Conservation (phyloP, 2,113 vertebrate species). For the Oceanodroma tethys region DNA sequence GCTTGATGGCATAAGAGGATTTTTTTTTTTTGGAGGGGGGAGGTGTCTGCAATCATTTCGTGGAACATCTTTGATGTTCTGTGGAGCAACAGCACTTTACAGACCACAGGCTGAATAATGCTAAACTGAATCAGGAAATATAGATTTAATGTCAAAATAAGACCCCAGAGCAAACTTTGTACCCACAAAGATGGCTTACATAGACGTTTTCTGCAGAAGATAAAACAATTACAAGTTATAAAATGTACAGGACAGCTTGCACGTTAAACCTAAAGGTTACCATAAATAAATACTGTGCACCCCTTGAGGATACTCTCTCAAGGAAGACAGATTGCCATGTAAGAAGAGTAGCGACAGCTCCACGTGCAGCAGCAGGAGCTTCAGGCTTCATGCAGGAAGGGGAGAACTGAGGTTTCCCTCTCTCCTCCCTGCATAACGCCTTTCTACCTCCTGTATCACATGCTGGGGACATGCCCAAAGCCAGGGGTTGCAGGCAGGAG, state of each 20-base stretch:
- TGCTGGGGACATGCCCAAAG: not conserved
- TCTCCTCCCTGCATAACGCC: rapidly evolving
- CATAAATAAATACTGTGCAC: not conserved
- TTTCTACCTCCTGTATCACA: not conserved
- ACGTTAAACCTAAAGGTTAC: not conserved
- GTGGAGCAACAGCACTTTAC: not conserved
- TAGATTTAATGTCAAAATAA: not conserved
- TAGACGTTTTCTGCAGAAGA: not conserved
- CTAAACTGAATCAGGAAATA: not conserved
- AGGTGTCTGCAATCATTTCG: not conserved
- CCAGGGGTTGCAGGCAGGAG: not conserved
- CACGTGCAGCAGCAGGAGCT: not conserved
- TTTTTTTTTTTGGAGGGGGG: too few species aligned
- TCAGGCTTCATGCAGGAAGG: not conserved
- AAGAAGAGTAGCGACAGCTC: not conserved
- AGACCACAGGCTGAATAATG: not conserved
- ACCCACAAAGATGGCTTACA: not conserved
- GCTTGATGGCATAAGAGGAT: not conserved
- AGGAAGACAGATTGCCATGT: not conserved
- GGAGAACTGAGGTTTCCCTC: not conserved
- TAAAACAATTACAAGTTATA: not conserved
- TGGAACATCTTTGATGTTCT: not conserved
- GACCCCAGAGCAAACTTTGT: not conserved
- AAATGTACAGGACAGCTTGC: not conserved
- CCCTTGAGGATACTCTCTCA: not conserved